Base-by-base conservation (phyloP, 2,888 invertebrate genomes). In the Xestia rhomboidea region DNA sequence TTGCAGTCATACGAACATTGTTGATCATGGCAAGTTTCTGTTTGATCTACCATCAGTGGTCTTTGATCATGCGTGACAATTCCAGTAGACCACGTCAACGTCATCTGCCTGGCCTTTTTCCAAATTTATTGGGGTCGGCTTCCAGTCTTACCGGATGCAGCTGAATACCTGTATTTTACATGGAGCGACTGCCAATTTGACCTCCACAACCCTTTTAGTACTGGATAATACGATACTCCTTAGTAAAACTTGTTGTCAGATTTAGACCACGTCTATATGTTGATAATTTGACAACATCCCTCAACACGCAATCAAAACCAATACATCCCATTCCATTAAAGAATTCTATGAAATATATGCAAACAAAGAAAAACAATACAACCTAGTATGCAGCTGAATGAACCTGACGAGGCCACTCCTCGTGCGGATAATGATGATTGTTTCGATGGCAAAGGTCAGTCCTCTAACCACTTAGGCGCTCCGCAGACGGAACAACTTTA, bases 381-480 rank as follows among this genome's bases (percentile, higher is more conserved):
- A 57, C 4, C 51, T 44, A 81, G 34, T 62, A 68, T 63, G 54
- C 34, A 74, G 13, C 46, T 69, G 73, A 77, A 77, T 83, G 81
- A 81, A 73, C 54, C 66, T 72, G 69, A 66, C 78, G 81, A 68
- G 62, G 70, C 30, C 63, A 68, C 62, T 57, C 15, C 46, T 75
- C 84, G 83, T 83, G 75, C 78, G 64, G 82, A 78, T 84, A 84
- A 81, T 81, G 67, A 81, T 72, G 77, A 62, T 76, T 69, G 77
- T 62, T 57, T 73, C 41, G 60, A 67, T 66, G 27, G 60, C 70
- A 84, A 84, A 84, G 81, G 78, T 84, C 82, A 68, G n/a, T 74
- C 68, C 70, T 67, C 63, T 74, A 69, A 21, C 44, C n/a, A 21
- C 54, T 30, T 41, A 64, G 64, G 41, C 0, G 18, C 41, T 34